A percentile compares a stretch with the other conserved stretches of the same genome.
Conservation (phyloP, 1,140 invertebrate species). For the Drosophila ogumai region DNA sequence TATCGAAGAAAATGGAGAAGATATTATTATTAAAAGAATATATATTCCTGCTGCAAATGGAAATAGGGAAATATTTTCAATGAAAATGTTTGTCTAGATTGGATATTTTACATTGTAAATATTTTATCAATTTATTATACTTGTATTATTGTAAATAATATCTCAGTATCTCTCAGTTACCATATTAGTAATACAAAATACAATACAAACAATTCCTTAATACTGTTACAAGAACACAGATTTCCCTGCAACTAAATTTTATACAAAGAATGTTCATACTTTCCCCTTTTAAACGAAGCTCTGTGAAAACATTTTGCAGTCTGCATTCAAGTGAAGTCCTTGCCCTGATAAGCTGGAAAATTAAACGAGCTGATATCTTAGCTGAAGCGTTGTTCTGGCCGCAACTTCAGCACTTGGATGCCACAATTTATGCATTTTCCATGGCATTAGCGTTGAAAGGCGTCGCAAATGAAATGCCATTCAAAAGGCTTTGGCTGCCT, state of each 20-base stretch:
- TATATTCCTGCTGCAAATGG: not conserved
- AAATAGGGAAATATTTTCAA: not conserved
- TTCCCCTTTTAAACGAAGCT: not conserved
- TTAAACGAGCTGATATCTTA: constrained; percentile 38
- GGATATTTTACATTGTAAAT: not conserved
- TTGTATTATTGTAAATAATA: too few species aligned
- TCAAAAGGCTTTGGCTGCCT: constrained; percentile 56
- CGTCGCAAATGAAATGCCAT: constrained; percentile 79
- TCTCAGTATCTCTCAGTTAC: too few species aligned
- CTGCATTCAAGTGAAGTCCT: constrained; percentile 24
- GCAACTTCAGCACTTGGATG: constrained; percentile 63
- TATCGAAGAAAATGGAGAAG: not conserved
- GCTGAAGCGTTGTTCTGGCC: constrained; percentile 54
- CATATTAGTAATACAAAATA: too few species aligned
- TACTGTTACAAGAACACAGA: not conserved
- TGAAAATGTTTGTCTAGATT: too few species aligned
- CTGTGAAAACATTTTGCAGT: constrained; percentile 18
- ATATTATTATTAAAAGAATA: not conserved
- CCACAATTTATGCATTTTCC: constrained; percentile 81
- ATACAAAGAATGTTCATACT: not conserved
- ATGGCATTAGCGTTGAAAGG: constrained; percentile 78
- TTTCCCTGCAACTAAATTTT: not conserved
- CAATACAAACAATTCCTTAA: too few species aligned
- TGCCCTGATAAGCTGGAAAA: constrained; percentile 40
- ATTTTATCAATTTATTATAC: not conserved